Percentiles rank a stretch among this genome's conserved stretches.
These are phyloP conservation scores for Heterochromis multidens DNA, from an alignment of 2,113 vertebrate genomes.

Conservation along the genomic window DNA sequence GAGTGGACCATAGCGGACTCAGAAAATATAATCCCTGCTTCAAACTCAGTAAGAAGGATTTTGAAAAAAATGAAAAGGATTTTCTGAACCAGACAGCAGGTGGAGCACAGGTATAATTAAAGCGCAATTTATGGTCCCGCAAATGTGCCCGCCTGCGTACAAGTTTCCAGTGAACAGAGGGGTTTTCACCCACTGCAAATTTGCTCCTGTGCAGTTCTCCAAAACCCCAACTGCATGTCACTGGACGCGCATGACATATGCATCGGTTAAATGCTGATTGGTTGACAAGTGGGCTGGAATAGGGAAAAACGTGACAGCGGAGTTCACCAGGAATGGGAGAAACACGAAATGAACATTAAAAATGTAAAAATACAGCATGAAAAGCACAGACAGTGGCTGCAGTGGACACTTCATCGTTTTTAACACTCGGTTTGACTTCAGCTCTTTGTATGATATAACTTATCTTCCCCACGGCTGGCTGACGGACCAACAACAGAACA, in stretches of 20 bases:
- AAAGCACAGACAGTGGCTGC: neutral
- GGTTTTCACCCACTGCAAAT: neutral
- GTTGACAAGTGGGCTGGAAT: neutral
- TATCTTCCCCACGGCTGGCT: neutral
- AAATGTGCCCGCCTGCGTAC: no score
- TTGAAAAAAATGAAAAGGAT: neutral
- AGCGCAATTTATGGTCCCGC: neutral
- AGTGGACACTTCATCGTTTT: neutral
- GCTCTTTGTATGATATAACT: neutral
- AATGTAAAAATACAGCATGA: neutral
- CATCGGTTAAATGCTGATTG: neutral
- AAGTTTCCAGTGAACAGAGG: neutral
- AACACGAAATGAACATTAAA: neutral
- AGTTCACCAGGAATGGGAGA: neutral
- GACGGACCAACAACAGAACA: neutral
- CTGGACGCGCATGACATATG: neutral
- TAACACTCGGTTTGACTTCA: neutral
- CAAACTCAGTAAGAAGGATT: neutral
- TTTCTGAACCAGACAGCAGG: neutral
- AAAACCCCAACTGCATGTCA: neutral
- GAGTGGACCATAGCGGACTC: neutral
- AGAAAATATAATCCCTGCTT: neutral
- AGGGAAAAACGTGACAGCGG: neutral
- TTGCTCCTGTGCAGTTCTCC: neutral
- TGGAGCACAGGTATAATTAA: neutral